Evolutionary conservation across 2,113 vertebrate genomes (phyloP), one percentile per base, ranked within the genome.

Genomic region (Xiphophorus maculatus): DNA sequence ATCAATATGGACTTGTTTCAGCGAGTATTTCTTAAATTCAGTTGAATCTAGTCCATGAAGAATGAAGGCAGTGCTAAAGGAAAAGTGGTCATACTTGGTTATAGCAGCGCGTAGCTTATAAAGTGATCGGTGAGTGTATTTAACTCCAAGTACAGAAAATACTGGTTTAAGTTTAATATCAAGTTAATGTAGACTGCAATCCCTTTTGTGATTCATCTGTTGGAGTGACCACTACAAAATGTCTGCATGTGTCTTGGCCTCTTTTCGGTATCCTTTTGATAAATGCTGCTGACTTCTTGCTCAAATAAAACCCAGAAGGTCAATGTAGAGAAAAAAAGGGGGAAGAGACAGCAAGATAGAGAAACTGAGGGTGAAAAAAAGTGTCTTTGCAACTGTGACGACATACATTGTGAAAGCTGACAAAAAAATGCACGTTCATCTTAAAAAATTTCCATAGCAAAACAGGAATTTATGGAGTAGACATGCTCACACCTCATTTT

Each of bases 271-370:
- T 51, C 81, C 82, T 84, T 93, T 92, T 95, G 93, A 95, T 93
- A 94, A 95, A 96, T 94, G 94, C 71, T 91, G 91, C 86, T 25
- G 90, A 94, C 90, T 94, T 92, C 87, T 94, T 86, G 77, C 91
- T 94, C 88, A 89, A 94, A 94, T 90, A 84, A 89, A 93, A 93
- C 81, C 88, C 92, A 91, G 91, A 94, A 95, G 92, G 93, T 95
- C 90, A 93, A 87, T 77, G 78, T 69, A 89, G 85, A 91, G 74
- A 0, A 63, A 66, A 77, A 67, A n/a, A 3, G 6, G 67, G 63
- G 37, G 7, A 37, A 60, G 25, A 27, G n/a, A 15, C 22, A 60
- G 58, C 4, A 2, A 72, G 67, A 42, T 35, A n/a, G 72, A 79
- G 73, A 79, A 81, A 82, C 81, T 51, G 51, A 48, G 42, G 62